Evolutionary conservation across 2,888 invertebrate species (phyloP).

Genomic region (Iselma pallidipennis): DNA sequence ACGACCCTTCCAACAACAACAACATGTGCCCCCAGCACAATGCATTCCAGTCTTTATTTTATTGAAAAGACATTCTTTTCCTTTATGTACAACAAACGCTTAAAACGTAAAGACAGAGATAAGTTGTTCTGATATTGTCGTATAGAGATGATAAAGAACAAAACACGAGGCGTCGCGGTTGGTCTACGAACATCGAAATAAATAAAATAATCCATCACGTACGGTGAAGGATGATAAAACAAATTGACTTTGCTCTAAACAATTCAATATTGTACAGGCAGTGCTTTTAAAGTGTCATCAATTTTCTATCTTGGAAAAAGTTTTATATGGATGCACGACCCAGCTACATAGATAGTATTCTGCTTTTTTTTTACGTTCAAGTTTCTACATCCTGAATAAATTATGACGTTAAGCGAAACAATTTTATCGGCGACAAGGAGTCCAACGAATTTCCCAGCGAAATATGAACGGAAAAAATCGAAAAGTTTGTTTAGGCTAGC

Average conservation of each 20-base stretch:
- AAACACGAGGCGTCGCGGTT: background rate
- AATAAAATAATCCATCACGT: slow-evolving; percentile 18
- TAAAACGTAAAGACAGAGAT: too few species aligned
- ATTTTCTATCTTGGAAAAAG: slow-evolving; percentile 18
- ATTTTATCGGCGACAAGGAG: slow-evolving; percentile 10
- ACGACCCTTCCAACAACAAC: background rate
- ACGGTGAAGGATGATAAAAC: slow-evolving; percentile 7
- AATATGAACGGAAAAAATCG: background rate
- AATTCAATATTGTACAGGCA: slow-evolving; percentile 14
- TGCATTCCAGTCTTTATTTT: background rate
- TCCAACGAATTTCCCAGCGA: background rate
- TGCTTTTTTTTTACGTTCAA: slow-evolving; percentile 13
- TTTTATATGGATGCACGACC: slow-evolving; percentile 18
- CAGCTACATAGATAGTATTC: background rate
- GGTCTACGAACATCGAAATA: background rate
- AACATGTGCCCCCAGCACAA: background rate
- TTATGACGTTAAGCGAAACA: slow-evolving; percentile 22
- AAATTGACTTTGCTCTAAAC: slow-evolving; percentile 10
- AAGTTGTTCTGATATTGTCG: background rate
- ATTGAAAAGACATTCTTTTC: background rate
- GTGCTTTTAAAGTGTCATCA: slow-evolving; percentile 18
- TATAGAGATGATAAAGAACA: background rate
- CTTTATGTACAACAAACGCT: too few species aligned
- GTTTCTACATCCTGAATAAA: slow-evolving; percentile 18
- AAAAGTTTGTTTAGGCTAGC: background rate